Base-by-base conservation (phyloP, 2,113 vertebrate genomes). In the Falcunculus frontatus region DNA sequence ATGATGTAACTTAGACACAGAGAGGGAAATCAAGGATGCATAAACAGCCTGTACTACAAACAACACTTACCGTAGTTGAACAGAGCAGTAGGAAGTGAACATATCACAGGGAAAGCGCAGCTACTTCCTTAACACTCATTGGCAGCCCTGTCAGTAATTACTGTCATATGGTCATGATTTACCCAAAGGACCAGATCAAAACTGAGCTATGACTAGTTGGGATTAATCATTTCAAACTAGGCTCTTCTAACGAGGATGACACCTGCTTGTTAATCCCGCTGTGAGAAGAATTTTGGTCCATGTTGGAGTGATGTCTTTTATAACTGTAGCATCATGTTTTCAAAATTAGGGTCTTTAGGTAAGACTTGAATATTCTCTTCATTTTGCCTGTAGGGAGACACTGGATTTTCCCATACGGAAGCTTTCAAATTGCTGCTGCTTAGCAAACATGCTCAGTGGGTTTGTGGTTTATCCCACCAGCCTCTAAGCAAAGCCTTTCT, bases 401-500 rank as follows among this genome's bases (percentile, higher is more conserved):
- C 21, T 86, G 73, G 47, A 76, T 90, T 92, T 95, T 96, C 95
- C 84, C 55, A 33, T 78, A 86, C 55, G 47, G 83, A 95, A 88
- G 87, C 79, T 93, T 93, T 96, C 85, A 96, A 93, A 96, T 95
- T 87, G 70, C 77, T 93, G 15, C 79, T 87, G 74, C 64, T 93
- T 88, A 84, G 41, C 77, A 70, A 84, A 94, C 74, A 67, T 0
- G 7, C 68, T 84, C 56, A 76, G 49, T 90, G 74, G 83, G 88
- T 95, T 96, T 95, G 90, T 93, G 93, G 95, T 95, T 96, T 97
- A 96, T 97, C 88, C 81, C 92, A 84, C 89, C 55, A 88, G 84
- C 86, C 69, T 95, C 90, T 78, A 69, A 97, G 93, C 79, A 97
- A 95, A 97, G 92, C 83, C 84, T 92, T 96, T 90, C 89, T 93